Percentiles rank a stretch among this genome's conserved stretches.
phyloP scores from a whole-genome alignment of 2,888 invertebrate species.

The Dicyrtoma fusca region DNA sequence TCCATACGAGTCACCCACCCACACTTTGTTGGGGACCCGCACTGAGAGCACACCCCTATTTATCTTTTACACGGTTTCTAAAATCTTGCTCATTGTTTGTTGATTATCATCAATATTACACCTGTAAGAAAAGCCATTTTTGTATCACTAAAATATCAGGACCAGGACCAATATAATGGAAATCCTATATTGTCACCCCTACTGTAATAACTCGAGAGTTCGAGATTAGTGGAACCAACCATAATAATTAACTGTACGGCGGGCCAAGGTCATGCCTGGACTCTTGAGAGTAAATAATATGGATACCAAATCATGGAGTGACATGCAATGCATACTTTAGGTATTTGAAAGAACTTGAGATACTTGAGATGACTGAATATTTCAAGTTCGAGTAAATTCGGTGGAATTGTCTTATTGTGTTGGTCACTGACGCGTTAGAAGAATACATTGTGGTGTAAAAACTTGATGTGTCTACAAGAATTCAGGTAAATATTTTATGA shows the following conservation, averaged over 20 bases:
- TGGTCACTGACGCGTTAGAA: slow-evolving; percentile 16
- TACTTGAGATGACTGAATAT: slow-evolving; percentile 11
- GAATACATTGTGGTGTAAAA: slow-evolving; percentile 34
- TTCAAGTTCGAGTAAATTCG: slow-evolving; percentile 16
- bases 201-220: no score
- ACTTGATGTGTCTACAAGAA: slow-evolving; percentile 33
- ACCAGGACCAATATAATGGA: no score
- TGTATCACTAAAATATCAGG: slow-evolving; percentile 1
- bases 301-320: no score
- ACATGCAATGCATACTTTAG: no score
- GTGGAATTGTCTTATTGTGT: slow-evolving; percentile 28
- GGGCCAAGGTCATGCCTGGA: no score
- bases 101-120: slow-evolving; percentile 23
- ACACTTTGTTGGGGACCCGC: neutral
- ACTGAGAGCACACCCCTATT: no score
- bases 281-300: no score
- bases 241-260: no score
- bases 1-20: neutral
- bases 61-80: neutral
- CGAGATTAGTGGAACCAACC: no score
- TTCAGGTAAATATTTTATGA: slow-evolving; percentile 37
- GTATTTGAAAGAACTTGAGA: no score
- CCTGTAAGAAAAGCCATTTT: neutral
- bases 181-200: no score
- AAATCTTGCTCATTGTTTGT: slow-evolving; percentile 36